A percentile compares a stretch with the other conserved stretches of the same genome.
Evolutionary conservation across 1,140 invertebrate genomes (phyloP).

Genomic region (Diachasmimorpha longicaudata): DNA sequence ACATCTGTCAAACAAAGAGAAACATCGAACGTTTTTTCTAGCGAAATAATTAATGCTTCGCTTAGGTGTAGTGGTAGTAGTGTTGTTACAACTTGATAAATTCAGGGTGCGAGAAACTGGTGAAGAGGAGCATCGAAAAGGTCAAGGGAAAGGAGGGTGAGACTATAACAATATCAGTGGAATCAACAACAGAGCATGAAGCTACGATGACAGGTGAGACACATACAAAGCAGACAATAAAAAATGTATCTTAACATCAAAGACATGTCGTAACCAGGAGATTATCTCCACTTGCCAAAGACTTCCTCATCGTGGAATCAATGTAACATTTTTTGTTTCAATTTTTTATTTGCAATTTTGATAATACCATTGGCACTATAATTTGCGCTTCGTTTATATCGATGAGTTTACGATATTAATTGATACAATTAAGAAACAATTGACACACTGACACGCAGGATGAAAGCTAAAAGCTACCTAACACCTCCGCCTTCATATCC

Average conservation of each 20-base stretch:
- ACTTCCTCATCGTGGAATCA: background rate
- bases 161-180: slow-evolving; percentile 69
- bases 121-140: slow-evolving; percentile 68
- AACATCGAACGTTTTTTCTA: background rate
- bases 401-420: slow-evolving; percentile 1
- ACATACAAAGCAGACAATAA: background rate
- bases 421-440: background rate
- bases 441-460: too few species aligned
- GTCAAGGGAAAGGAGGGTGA: slow-evolving; percentile 64
- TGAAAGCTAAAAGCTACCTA: slow-evolving; percentile 13
- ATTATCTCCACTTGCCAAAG: too few species aligned
- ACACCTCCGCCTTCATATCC: slow-evolving; percentile 5
- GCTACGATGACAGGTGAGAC: slow-evolving; percentile 67
- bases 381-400: background rate
- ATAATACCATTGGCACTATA: background rate
- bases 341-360: background rate
- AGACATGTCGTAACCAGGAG: background rate
- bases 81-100: slow-evolving; percentile 54
- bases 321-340: background rate
- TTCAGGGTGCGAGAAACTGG: slow-evolving; percentile 62
- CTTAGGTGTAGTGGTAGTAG: slow-evolving; percentile 40
- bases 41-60: slow-evolving; percentile 36
- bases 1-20: background rate
- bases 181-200: slow-evolving; percentile 67
- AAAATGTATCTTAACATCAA: background rate